A percentile compares a stretch with the other conserved stretches of the same genome.
Evolutionary conservation across 2,113 vertebrate species (phyloP).

Genomic region (Polypterus senegalus): DNA sequence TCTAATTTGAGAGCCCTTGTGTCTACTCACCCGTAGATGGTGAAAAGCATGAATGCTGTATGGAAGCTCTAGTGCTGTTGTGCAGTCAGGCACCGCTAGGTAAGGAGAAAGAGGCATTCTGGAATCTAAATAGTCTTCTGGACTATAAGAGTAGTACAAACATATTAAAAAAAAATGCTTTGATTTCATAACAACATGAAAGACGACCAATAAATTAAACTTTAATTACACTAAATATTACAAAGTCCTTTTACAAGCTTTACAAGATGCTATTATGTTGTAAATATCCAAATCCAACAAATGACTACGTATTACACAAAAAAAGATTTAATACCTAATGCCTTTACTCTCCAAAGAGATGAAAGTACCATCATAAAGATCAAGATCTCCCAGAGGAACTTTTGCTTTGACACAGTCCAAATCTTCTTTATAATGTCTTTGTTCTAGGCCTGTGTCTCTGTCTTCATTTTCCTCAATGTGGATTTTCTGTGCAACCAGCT

Average conservation of each 20-base stretch:
- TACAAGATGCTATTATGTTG: too few species aligned
- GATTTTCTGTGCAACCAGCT: slow-evolving; percentile 94
- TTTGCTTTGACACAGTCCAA: slow-evolving; percentile 90
- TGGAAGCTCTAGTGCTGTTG: slow-evolving; percentile 76
- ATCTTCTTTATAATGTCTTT: slow-evolving; percentile 96
- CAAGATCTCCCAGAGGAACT: slow-evolving; percentile 88
- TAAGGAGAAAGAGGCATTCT: slow-evolving; percentile 70
- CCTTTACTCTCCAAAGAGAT: slow-evolving; percentile 92
- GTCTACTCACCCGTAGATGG: slow-evolving; percentile 75
- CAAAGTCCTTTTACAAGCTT: too few species aligned
- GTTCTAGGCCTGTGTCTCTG: slow-evolving; percentile 89
- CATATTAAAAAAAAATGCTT: too few species aligned
- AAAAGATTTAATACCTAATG: slow-evolving; percentile 56
- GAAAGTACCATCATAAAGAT: slow-evolving; percentile 90
- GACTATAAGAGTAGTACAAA: slow-evolving; percentile 39
- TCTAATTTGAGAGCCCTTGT: too few species aligned
- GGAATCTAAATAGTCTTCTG: slow-evolving; percentile 80
- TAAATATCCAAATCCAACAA: too few species aligned
- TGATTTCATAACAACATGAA: too few species aligned
- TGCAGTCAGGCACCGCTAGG: slow-evolving; percentile 82
- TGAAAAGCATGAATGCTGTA: slow-evolving; percentile 97
- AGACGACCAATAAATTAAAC: too few species aligned
- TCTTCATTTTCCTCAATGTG: slow-evolving; percentile 98
- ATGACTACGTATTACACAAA: too few species aligned
- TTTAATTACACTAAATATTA: too few species aligned